Conservation (phyloP, 2,888 invertebrate species). For the Drosophila neonasuta region DNA sequence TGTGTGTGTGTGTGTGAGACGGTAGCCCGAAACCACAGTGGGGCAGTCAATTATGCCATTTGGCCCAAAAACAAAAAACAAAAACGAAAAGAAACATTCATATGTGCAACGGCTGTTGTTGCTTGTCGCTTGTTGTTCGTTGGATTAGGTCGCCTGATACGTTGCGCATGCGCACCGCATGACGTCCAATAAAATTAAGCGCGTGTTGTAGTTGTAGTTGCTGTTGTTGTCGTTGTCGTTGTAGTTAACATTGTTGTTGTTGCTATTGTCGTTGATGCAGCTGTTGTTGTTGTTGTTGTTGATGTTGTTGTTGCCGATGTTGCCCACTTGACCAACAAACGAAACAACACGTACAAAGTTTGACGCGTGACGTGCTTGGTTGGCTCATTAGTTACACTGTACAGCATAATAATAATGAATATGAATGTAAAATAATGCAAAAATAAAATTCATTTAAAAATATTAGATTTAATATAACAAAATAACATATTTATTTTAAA, state of each 20-base stretch:
- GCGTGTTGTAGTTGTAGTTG: slow-evolving; percentile 69
- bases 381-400: slow-evolving; percentile 59
- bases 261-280: slow-evolving; percentile 43
- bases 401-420: slow-evolving; percentile 26
- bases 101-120: slow-evolving; percentile 40
- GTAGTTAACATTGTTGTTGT: slow-evolving; percentile 56
- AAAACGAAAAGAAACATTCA: not conserved
- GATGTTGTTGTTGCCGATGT: slow-evolving; percentile 40
- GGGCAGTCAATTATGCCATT: slow-evolving; percentile 73
- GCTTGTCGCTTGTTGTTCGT: slow-evolving; percentile 30
- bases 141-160: slow-evolving; percentile 33
- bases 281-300: slow-evolving; percentile 27
- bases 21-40: slow-evolving; percentile 49
- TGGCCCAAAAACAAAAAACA: slow-evolving; percentile 59
- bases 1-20: slow-evolving; percentile 18
- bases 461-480: not conserved
- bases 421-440: not conserved
- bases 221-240: slow-evolving; percentile 38
- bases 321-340: slow-evolving; percentile 73
- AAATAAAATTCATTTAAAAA: not conserved
- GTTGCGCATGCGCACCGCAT: slow-evolving; percentile 74
- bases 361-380: slow-evolving; percentile 74
- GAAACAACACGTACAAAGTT: slow-evolving; percentile 75
- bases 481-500: not conserved
- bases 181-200: slow-evolving; percentile 74